Evolutionary conservation across 2,888 invertebrate genomes (phyloP).

Genomic region (Alitta virens): DNA sequence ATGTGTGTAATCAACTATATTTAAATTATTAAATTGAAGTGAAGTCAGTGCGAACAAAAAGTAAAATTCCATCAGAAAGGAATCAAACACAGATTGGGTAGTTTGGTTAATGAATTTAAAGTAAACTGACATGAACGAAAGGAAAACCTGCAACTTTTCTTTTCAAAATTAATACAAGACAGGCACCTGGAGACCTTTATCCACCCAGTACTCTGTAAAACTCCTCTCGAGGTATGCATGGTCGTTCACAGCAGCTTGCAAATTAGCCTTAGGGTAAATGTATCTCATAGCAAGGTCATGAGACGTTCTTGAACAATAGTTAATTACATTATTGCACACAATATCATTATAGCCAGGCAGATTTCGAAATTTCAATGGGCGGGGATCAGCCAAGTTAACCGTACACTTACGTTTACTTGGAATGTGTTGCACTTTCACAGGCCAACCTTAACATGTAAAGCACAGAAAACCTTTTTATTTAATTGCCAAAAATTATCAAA

Average conservation of each 20-base stretch:
- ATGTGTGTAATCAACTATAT: no score
- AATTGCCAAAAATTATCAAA: no score
- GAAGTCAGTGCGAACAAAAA: no score
- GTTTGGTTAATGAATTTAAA: no score
- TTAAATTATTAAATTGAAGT: no score
- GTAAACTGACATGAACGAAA: no score
- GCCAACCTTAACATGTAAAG: slow-evolving; percentile 12
- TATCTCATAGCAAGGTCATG: slow-evolving; percentile 5
- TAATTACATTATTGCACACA: slow-evolving; percentile 9
- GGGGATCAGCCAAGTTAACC: slow-evolving; percentile 11
- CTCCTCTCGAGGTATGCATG: slow-evolving; percentile 15
- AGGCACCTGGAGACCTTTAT: slow-evolving; percentile 3
- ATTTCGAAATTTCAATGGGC: slow-evolving; percentile 13
- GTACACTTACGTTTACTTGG: neutral
- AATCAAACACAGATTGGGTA: no score
- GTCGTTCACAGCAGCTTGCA: slow-evolving; percentile 8
- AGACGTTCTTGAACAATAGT: neutral
- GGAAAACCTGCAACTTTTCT: no score
- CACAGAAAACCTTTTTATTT: no score
- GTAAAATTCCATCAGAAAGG: no score
- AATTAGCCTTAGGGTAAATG: slow-evolving; percentile 7
- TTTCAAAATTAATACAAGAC: no score
- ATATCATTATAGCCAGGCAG: slow-evolving; percentile 13
- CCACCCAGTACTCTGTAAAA: slow-evolving; percentile 21
- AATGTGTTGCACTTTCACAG: slow-evolving; percentile 15